These are phyloP conservation scores for Cephus spinipes DNA, from an alignment of 2,888 invertebrate genomes.

Conservation along the genomic window DNA sequence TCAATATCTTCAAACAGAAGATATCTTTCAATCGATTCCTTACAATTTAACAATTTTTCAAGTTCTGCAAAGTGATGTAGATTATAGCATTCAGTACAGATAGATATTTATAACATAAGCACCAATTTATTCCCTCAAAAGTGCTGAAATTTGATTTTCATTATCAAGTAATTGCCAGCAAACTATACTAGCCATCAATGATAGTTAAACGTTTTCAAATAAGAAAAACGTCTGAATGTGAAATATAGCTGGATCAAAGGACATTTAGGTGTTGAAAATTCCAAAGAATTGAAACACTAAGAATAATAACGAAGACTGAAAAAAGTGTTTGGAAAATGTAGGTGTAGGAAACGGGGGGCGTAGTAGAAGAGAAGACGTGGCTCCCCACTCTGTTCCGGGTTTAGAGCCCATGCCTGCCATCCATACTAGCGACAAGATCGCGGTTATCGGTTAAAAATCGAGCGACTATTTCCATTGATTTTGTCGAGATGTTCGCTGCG, in stretches of 20 bases:
- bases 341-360: conserved; percentile 35
- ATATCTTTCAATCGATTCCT: neutral
- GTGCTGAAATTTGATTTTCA: neutral
- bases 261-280: neutral
- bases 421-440: conserved; percentile 25
- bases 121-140: neutral
- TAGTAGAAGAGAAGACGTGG: conserved; percentile 34
- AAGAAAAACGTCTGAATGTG: neutral
- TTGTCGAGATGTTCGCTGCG: neutral
- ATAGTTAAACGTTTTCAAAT: neutral
- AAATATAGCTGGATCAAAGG: neutral
- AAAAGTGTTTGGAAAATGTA: conserved; percentile 32
- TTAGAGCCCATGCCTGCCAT: neutral
- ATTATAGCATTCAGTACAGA: neutral
- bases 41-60: neutral
- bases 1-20: neutral
- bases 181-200: neutral
- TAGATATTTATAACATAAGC: neutral
- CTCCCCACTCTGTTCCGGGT: conserved; percentile 17
- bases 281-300: neutral
- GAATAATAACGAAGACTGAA: conserved; percentile 15
- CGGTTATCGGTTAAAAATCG: conserved; percentile 25
- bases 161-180: neutral
- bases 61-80: neutral
- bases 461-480: conserved; percentile 17